Conservation (phyloP, 2,888 invertebrate genomes). For the Lordiphosa andalusiaca region DNA sequence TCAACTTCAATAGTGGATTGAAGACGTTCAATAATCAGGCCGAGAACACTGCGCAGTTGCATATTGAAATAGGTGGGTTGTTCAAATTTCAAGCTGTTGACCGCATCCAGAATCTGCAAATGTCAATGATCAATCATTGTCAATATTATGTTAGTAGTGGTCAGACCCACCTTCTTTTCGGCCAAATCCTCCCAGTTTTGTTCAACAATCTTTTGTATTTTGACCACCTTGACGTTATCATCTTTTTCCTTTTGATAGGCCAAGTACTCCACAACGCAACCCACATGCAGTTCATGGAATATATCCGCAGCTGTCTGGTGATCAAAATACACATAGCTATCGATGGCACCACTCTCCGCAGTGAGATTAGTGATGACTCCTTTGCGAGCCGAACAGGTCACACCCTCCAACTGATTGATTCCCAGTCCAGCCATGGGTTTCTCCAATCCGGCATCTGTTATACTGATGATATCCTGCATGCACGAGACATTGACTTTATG, state of each 20-base stretch:
- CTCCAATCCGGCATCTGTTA: conserved; percentile 4
- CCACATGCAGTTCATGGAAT: conserved; percentile 79
- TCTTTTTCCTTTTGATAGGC: conserved; percentile 81
- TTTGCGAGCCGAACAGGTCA: conserved; percentile 32
- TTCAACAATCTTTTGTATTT: conserved; percentile 82
- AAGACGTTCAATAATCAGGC: conserved; percentile 41
- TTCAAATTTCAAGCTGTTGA: conserved; percentile 48
- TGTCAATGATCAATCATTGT: too few species aligned
- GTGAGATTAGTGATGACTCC: conserved; percentile 84
- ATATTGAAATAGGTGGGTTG: conserved; percentile 71
- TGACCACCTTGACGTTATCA: conserved; percentile 82
- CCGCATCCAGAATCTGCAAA: conserved; percentile 51
- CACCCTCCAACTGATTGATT: conserved; percentile 18
- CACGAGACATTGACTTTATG: background rate
- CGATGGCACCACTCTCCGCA: conserved; percentile 82
- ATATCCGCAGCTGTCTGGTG: conserved; percentile 58
- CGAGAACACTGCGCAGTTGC: conserved; percentile 69
- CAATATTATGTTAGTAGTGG: too few species aligned
- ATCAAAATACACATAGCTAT: conserved; percentile 83
- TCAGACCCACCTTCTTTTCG: conserved; percentile 16
- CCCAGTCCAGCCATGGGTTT: conserved; percentile 9
- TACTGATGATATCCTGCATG: conserved; percentile 9
- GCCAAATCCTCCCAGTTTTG: conserved; percentile 81
- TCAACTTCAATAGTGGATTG: conserved; percentile 65
- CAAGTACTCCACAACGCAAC: conserved; percentile 83